Evolutionary conservation across 2,113 vertebrate genomes (phyloP).

Genomic region (Ibidorhyncha struthersii): DNA sequence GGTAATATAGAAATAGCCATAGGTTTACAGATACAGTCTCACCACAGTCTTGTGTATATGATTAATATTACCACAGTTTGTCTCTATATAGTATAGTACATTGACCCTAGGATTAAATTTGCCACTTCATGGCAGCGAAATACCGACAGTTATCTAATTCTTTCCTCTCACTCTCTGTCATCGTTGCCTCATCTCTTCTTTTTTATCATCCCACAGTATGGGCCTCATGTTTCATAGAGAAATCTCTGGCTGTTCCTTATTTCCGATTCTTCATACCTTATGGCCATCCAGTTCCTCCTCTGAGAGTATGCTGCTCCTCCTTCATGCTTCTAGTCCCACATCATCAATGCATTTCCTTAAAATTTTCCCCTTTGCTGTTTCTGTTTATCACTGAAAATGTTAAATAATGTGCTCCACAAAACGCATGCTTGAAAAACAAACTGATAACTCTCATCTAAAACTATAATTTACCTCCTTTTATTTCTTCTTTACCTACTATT

Average conservation of each 20-base stretch:
- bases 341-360: background rate
- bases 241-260: background rate
- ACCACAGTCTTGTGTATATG: background rate
- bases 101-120: background rate
- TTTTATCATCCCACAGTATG: background rate
- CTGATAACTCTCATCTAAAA: background rate
- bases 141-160: background rate
- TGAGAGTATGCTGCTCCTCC: background rate
- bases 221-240: background rate
- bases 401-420: background rate
- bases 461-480: background rate
- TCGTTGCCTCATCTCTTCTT: background rate
- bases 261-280: background rate
- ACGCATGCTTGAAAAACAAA: background rate
- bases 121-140: background rate
- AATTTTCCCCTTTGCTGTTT: background rate
- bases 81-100: fast-evolving
- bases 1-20: background rate
- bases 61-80: background rate
- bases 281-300: background rate
- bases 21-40: background rate
- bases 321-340: background rate
- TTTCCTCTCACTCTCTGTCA: background rate
- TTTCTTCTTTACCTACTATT: background rate
- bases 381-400: background rate